These are phyloP conservation scores for Melinaea marsaeus DNA, from an alignment of 2,888 invertebrate genomes.

Conservation along the genomic window DNA sequence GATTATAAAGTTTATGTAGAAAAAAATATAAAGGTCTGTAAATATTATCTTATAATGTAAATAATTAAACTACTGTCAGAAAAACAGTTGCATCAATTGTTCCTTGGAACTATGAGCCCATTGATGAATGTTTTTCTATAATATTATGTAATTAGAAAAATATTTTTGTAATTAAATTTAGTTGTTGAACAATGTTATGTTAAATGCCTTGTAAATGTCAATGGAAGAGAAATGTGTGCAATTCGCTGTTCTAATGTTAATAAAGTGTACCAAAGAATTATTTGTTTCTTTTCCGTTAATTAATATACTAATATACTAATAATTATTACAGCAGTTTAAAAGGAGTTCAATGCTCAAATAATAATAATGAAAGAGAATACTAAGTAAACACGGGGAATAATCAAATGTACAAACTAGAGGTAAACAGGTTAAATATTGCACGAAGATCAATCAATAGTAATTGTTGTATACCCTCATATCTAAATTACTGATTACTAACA, in stretches of 20 bases:
- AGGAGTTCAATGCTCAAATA: no score
- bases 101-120: conserved; percentile 67
- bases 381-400: no score
- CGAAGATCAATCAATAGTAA: no score
- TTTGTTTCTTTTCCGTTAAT: conserved; percentile 4
- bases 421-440: no score
- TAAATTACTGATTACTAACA: no score
- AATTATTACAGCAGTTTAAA: no score
- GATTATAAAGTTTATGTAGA: not conserved
- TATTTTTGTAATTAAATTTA: conserved; percentile 42
- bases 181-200: conserved; percentile 28
- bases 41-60: conserved; percentile 23
- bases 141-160: conserved; percentile 26
- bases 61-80: conserved; percentile 19
- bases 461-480: no score
- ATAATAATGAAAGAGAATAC: no score
- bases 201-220: conserved; percentile 57
- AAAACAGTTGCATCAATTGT: conserved; percentile 66
- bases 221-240: conserved; percentile 58
- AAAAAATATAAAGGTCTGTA: conserved; percentile 17
- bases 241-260: conserved; percentile 59
- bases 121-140: conserved; percentile 65
- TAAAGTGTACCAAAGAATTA: conserved; percentile 48
- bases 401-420: no score
- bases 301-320: no score